Evolutionary conservation across 2,797 vertebrate species (phyloP), one percentile per base, ranked within the genome.

Genomic region (Phoxinus dragarum): DNA sequence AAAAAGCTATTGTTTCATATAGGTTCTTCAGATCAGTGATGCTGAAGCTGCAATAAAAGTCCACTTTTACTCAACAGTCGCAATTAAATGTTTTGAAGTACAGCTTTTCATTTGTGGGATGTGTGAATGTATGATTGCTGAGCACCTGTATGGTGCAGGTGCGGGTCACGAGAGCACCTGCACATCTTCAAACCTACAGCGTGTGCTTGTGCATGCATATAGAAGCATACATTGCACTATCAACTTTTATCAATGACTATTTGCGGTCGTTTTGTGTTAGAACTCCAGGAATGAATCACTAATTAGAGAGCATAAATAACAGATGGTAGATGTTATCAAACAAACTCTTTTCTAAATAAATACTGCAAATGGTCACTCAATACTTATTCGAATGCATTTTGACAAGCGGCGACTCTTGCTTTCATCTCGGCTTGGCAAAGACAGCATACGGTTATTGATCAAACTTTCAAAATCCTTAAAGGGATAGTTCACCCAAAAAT

Each of bases 111-210:
- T 64, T 66, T 21, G 40, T 38, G 59, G 34, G 82, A 80, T 84
- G 82, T 82, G 40, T 75, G 74, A 40, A 23, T 73, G 40, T 75
- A 81, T 75, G 81, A 49, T 81, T 64, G 49, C 8, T 47, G 86
- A 84, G 81, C 61, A 36, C 44, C 83, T 92, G 75, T 49, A 23
- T 36, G 83, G 74, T 77, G 74, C 82, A 78, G 82, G 61, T 77
- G 78, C 78, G 49, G 78, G 44, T 80, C 47, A 84, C 27, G 27
- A 64, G 54, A 59, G 90, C 91, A 91, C 92, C 93, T 92, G 92
- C 87, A 72, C 16, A 40, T 17, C 84, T 81, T 68, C 69, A 81
- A 44, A 38, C 68, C 44, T 80, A 75, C 40, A 84, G 61, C 69
- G 17, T 12, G 8, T 23, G 75, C 83, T 69, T 47, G 52, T 47